Conservation (phyloP, 2,113 vertebrate species). For the Psittacula cyanocephala region DNA sequence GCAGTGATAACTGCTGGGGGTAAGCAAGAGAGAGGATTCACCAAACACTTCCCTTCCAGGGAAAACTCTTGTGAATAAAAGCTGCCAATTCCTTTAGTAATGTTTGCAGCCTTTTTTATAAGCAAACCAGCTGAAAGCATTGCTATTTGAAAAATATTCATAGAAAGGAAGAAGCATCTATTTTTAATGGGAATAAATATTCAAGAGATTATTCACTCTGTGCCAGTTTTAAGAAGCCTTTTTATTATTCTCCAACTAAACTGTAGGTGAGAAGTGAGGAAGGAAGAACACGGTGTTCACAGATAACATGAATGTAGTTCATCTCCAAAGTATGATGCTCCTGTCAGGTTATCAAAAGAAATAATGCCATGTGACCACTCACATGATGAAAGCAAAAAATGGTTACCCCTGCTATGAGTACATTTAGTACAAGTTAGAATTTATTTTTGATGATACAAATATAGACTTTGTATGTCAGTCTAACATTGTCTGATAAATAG, state of each 20-base stretch:
- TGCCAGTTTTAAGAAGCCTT: not conserved
- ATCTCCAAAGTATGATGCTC: not conserved
- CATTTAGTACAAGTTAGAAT: not conserved
- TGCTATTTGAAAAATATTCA: slow-evolving; percentile 25
- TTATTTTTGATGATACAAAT: not conserved
- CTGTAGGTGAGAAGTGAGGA: not conserved
- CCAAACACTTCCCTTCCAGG: not conserved
- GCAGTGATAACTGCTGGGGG: slow-evolving; percentile 27
- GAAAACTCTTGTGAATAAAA: slow-evolving; percentile 27
- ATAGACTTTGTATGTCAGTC: not conserved
- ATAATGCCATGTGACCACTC: not conserved
- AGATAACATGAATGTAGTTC: not conserved
- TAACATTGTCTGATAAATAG: not conserved
- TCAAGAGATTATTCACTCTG: not conserved
- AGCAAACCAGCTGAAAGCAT: not conserved
- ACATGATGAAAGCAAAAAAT: not conserved
- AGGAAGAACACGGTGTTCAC: not conserved
- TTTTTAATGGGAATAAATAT: slow-evolving; percentile 35
- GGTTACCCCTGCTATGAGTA: not conserved
- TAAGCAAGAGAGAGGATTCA: slow-evolving; percentile 40
- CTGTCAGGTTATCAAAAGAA: not conserved
- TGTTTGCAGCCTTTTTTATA: not conserved
- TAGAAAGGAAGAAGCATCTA: not conserved
- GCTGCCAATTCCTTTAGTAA: not conserved
- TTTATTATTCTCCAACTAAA: slow-evolving; percentile 1